Base-by-base conservation (phyloP, 2,888 invertebrate species). In the Nomada fabriciana region DNA sequence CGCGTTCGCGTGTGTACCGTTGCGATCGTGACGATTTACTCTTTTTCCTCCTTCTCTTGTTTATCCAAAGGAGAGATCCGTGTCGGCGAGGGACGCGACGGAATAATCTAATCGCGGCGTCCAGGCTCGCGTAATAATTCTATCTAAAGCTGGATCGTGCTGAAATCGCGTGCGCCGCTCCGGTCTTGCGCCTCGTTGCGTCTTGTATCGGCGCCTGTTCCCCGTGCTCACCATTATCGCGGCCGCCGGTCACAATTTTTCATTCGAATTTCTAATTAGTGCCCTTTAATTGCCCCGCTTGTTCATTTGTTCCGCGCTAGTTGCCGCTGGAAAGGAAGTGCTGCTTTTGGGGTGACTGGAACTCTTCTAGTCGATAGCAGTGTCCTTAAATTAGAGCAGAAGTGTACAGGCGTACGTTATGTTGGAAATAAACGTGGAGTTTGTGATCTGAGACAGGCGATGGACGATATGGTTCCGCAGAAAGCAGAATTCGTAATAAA, bases 51-150 rank as follows among this genome's bases (percentile, higher is more conserved):
- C 0, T 3, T 15, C 11, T 4, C 11, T 2, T 0, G 13, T 11
- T 47, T 47, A 15, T 47, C 36, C 36, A 7, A 59, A 10, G 2
- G 18, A 29, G 11, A n/a, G 20, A 15, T 10, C 42, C 18, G 57
- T 43, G 57, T 69, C 57, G 57, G 2, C 15, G 20, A 15, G 53
- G 36, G 61, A 61, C 42, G n/a, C n/a, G 61, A 15, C 55, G 52
- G 13, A 50, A 36, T 65, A 82, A 73, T 79, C 70, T 73, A 73
- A 81, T 81, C 70, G 70, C 20, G 23, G n/a, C 29, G 42, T 52
- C 43, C 36, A 67, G 50, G 47, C 42, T 63, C 64, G 64, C 75
- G 53, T 67, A 75, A 70, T 55, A 61, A 71, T 82, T 71, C 65
- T 61, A 76, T 68, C 71, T n/a, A n/a, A 57, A 68, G 69, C 65